Conservation (phyloP, 1,140 invertebrate species). For the Trichonephila clavata region DNA sequence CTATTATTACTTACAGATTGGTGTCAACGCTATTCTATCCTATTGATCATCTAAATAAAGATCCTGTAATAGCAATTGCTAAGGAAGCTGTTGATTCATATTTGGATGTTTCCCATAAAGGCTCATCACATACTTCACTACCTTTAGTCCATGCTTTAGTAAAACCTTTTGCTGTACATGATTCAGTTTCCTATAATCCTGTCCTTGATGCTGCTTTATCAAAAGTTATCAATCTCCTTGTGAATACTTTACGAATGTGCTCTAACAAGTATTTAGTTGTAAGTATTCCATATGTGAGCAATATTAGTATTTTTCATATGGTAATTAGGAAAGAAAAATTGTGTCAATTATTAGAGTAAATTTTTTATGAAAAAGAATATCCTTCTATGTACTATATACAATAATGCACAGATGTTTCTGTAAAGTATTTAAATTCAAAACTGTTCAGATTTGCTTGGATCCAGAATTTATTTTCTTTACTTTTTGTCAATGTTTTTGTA, state of each 20-base stretch:
- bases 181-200: constrained; percentile 80
- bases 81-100: constrained; percentile 79
- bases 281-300: constrained; percentile 77
- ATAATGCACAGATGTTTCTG: too few species aligned
- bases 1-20: constrained; percentile 73
- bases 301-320: constrained; percentile 78
- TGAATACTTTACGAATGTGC: constrained; percentile 83
- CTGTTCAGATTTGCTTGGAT: too few species aligned
- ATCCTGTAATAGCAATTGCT: constrained; percentile 81
- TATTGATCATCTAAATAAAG: constrained; percentile 81
- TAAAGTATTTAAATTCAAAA: too few species aligned
- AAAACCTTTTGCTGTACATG: constrained; percentile 81
- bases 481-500: too few species aligned
- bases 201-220: constrained; percentile 82
- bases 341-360: too few species aligned
- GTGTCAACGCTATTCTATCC: constrained; percentile 81
- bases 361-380: too few species aligned
- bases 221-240: constrained; percentile 82
- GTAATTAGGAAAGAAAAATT: too few species aligned
- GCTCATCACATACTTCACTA: constrained; percentile 76
- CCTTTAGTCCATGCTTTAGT: constrained; percentile 80
- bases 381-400: too few species aligned
- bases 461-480: too few species aligned
- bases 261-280: constrained; percentile 85
- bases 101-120: constrained; percentile 80